phyloP scores from a whole-genome alignment of 2,797 vertebrate genomes.

The Semotilus atromaculatus region DNA sequence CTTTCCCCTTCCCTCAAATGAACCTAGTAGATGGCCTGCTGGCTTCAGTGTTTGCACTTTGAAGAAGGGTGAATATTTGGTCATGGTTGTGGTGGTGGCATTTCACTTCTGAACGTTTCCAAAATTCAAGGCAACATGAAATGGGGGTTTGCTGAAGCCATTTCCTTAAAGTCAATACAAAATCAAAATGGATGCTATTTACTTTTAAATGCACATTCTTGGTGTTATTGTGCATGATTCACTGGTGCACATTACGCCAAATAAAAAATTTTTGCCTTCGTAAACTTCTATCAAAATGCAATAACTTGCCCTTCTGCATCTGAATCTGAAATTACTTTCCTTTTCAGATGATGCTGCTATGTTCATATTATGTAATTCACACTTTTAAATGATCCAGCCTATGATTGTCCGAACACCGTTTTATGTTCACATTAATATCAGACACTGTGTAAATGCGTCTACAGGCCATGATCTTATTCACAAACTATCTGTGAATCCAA shows the following conservation, averaged over 20 bases:
- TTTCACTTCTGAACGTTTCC: not conserved
- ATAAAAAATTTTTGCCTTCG: not conserved
- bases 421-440: not conserved
- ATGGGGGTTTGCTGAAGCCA: not conserved
- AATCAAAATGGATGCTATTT: not conserved
- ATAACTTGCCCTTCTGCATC: conserved; percentile 5
- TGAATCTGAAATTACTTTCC: not conserved
- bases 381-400: conserved; percentile 12
- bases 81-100: not conserved
- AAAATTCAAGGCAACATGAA: not conserved
- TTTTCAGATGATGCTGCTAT: not conserved
- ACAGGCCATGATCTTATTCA: conserved; percentile 11
- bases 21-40: not conserved
- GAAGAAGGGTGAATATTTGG: not conserved
- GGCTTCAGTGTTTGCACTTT: not conserved
- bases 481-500: conserved; percentile 26
- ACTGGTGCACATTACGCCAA: not conserved
- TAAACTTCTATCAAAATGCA: conserved; percentile 8
- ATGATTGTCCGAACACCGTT: not conserved
- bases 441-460: not conserved
- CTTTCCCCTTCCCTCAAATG: not conserved
- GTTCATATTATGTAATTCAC: not conserved
- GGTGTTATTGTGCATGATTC: not conserved
- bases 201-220: conserved; percentile 10
- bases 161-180: not conserved